Conservation (phyloP, 2,888 invertebrate genomes). For the Lycia hirtaria region DNA sequence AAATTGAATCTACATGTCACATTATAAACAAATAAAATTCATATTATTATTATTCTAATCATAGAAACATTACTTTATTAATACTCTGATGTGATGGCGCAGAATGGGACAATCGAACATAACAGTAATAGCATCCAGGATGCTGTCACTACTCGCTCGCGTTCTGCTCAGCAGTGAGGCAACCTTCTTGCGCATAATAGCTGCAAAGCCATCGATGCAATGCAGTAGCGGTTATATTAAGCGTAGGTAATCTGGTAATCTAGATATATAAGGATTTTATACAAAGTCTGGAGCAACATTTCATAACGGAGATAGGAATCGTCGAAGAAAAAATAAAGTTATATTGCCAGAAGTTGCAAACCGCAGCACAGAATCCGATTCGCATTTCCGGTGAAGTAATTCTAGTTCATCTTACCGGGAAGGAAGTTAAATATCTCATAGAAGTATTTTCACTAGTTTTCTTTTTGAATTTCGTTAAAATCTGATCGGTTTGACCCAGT, state of each 20-base stretch:
- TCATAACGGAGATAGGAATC: not conserved
- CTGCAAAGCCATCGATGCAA: too few species aligned
- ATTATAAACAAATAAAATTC: too few species aligned
- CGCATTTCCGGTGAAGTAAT: constrained; percentile 42
- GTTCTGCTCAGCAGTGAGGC: too few species aligned
- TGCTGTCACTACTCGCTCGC: too few species aligned
- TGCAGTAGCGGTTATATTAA: constrained; percentile 13
- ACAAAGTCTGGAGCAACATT: not conserved
- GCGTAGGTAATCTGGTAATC: not conserved
- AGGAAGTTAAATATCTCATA: constrained; percentile 40
- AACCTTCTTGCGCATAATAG: too few species aligned
- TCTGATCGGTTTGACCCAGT: constrained; percentile 45
- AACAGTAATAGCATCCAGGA: too few species aligned
- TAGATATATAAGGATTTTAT: not conserved
- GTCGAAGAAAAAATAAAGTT: constrained; percentile 17
- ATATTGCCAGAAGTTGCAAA: constrained; percentile 42
- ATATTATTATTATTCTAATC: too few species aligned
- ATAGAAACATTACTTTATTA: too few species aligned
- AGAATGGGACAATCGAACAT: too few species aligned
- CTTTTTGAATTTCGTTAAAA: constrained; percentile 42
- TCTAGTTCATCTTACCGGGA: constrained; percentile 45
- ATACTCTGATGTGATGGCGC: too few species aligned
- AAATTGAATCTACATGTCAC: too few species aligned
- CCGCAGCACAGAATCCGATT: constrained; percentile 55
- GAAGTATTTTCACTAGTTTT: constrained; percentile 28